Evolutionary conservation across 1,140 invertebrate species (phyloP), one percentile per base, ranked within the genome.

Genomic region (Zophobas morio): DNA sequence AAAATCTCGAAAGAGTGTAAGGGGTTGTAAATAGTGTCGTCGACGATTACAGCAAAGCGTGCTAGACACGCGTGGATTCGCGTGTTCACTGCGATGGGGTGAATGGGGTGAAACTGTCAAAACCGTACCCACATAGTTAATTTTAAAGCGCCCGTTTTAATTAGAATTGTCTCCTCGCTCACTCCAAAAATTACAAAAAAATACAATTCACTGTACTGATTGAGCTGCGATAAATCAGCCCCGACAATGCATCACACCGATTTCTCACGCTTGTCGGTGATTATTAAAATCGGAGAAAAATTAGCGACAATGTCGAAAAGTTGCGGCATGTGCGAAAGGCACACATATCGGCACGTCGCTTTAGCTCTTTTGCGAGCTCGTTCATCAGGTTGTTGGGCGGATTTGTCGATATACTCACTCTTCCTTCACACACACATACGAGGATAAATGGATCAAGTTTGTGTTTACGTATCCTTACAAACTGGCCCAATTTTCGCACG

Each of bases 371-470:
- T 66, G 37, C 39, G 70, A 72, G 46, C 70, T 72, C 70, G 70
- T 72, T 72, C 70, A 72, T 72, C 70, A 72, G 70, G 70, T 72
- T 72, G 70, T 72, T 72, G 70, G 70, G 70, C 46, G 70, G 51
- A 72, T 72, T 72, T 72, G 70, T 54, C 70, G 70, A 66, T 66
- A 66, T 66, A 66, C 60, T 66, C 60, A 66, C 60, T 66, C 60
- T 51, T 20, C 6, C 60, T 60, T 8, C 56, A 60, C 56, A 60
- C 49, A 53, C 20, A 57, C 34, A 57, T 34, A 57, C 60, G 6
- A 40, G 60, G 60, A 66, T 66, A 66, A 66, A 66, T 66, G 60
- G 60, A 66, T 66, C 60, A 66, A 66, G 60, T 66, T 66, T 66
- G 60, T 66, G 60, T 66, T 66, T 66, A 66, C 60, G 60, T 66